These are phyloP conservation scores for Copsychus sechellarum DNA, from an alignment of 2,113 vertebrate species.

Conservation along the genomic window DNA sequence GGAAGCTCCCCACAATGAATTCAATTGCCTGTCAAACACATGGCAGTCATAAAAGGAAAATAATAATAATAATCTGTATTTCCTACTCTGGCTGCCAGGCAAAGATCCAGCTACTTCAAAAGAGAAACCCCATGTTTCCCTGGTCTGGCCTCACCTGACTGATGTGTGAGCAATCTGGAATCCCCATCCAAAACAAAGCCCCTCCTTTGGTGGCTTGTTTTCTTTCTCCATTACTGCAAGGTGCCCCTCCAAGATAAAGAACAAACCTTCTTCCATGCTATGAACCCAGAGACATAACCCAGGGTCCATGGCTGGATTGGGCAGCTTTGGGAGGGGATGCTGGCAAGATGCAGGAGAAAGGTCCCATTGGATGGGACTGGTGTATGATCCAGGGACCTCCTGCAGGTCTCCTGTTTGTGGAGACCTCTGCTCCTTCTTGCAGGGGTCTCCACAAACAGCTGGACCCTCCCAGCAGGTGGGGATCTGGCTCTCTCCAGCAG, in stretches of 20 bases:
- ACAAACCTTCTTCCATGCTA: not conserved
- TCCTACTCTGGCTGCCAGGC: conserved; percentile 64
- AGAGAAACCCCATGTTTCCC: conserved; percentile 20
- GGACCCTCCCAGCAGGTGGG: not conserved
- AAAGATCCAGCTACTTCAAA: conserved; percentile 75
- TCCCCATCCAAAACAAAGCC: conserved; percentile 46
- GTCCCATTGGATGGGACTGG: not conserved
- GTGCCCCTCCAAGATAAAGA: not conserved
- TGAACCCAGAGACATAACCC: not conserved
- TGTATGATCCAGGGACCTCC: not conserved
- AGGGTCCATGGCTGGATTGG: rapidly evolving
- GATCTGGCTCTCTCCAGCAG: not conserved
- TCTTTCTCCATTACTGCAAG: not conserved
- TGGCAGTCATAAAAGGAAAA: conserved; percentile 64
- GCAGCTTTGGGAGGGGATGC: not conserved
- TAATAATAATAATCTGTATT: conserved; percentile 45
- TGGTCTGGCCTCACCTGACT: conserved; percentile 70
- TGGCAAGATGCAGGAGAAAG: not conserved
- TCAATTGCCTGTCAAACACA: conserved; percentile 62
- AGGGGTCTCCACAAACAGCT: not conserved
- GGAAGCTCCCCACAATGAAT: conserved; percentile 38
- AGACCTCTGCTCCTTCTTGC: not conserved
- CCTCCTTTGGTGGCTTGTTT: conserved; percentile 32
- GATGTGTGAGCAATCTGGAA: conserved; percentile 70
- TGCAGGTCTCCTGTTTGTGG: not conserved